Evolutionary conservation across 2,888 invertebrate species (phyloP).

Genomic region (Automeris io): DNA sequence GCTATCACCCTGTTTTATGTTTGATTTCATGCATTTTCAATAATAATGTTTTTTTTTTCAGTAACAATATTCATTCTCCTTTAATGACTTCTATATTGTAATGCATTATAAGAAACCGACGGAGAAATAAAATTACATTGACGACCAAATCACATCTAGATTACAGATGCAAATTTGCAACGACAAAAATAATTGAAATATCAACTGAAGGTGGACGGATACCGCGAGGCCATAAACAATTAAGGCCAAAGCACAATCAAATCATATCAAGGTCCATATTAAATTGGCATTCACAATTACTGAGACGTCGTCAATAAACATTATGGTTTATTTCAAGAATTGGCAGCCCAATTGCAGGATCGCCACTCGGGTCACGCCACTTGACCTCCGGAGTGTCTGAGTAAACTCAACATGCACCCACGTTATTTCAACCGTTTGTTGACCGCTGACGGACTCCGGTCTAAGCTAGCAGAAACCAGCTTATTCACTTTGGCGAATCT

Average conservation of each 20-base stretch:
- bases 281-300: background rate
- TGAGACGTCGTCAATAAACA: background rate
- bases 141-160: too few species aligned
- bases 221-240: background rate
- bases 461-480: too few species aligned
- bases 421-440: constrained; percentile 3
- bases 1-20: too few species aligned
- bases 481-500: too few species aligned
- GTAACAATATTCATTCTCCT: too few species aligned
- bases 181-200: too few species aligned
- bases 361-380: constrained; percentile 1
- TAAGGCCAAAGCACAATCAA: background rate
- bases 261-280: constrained; percentile 1
- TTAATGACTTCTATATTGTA: too few species aligned
- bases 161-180: too few species aligned
- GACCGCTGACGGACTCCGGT: background rate
- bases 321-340: constrained; percentile 1
- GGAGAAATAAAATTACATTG: too few species aligned
- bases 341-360: background rate
- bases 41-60: too few species aligned
- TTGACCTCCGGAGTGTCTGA: background rate
- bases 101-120: too few species aligned
- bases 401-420: background rate
- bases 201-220: background rate
- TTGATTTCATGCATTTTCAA: too few species aligned